Base-by-base conservation (phyloP, 1,140 invertebrate genomes). In the Leptonema lineaticorne region DNA sequence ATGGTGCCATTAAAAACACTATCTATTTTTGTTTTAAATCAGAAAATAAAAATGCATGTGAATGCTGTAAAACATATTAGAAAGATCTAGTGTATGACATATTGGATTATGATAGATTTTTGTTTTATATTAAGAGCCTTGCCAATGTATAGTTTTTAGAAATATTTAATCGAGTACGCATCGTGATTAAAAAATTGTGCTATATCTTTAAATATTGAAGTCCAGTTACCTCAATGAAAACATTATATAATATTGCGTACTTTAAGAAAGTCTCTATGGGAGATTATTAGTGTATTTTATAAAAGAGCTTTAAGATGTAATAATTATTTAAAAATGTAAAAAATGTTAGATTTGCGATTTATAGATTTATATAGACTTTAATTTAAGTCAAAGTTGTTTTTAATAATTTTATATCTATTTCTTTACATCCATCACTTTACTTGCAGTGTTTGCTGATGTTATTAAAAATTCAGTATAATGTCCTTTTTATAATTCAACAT, bases 361-460 rank as follows among this genome's bases (percentile, higher is more conserved):
- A 53, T 53, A 53, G 50, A 53, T 53, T 53, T 53, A 41, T 41
- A 53, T 53, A 20, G 27, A 53, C 27, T 53, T 53, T 53, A 53
- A 53, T 53, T 53, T 53, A 53, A 53, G 50, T 53, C 27, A 53
- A 26, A 53, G 50, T 53, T 53, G 50, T 53, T 53, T 53, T 53
- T 26, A 53, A 53, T 53, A 24, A 26, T 26, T 4, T 41, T 41
- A 41, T 41, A 53, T 53, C 18, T 53, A 24, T 53, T 53, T 26
- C 27, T 53, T 48, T 53, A 22, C 24, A 53, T 53, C 50, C 22
- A 53, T 24, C 50, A 24, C 20, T 20, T 14, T 53, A n/a, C n/a
- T n/a, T n/a, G n/a, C n/a, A n/a, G n/a, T n/a, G n/a, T n/a, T n/a
- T n/a, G n/a, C n/a, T n/a, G n/a, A n/a, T n/a, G n/a, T n/a, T n/a